Evolutionary conservation across 2,797 vertebrate genomes (phyloP).

Genomic region (Paguma larvata): DNA sequence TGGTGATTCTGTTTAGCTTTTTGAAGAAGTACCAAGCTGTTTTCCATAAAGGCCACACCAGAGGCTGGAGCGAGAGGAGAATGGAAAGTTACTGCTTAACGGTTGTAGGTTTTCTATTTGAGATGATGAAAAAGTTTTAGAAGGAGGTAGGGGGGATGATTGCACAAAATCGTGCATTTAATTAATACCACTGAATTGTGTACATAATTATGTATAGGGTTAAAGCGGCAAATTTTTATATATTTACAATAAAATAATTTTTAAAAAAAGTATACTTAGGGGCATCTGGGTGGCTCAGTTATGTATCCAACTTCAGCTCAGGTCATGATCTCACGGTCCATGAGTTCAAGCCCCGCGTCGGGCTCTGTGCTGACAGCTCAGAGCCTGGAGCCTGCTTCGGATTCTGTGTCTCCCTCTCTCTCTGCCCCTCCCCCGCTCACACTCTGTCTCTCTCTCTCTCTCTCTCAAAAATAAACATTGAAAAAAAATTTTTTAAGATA

Average conservation of each 20-base stretch:
- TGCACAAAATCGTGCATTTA: neutral
- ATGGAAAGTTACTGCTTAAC: neutral
- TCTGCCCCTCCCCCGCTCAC: no score
- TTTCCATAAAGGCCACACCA: neutral
- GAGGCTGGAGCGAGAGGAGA: neutral
- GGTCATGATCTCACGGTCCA: no score
- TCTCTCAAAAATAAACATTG: no score
- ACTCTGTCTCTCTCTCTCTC: no score
- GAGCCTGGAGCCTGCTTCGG: no score
- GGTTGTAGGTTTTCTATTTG: neutral
- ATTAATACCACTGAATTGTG: neutral
- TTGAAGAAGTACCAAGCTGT: neutral
- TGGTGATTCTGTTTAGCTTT: neutral
- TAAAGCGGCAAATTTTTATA: neutral
- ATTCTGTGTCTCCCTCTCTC: no score
- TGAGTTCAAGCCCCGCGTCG: no score
- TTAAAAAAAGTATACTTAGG: neutral
- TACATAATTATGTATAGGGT: neutral
- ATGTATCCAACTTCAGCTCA: no score
- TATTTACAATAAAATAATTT: neutral
- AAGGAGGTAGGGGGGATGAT: neutral
- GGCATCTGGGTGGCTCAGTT: no score
- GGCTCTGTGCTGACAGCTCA: no score
- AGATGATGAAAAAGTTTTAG: neutral
- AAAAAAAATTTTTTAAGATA: neutral